These are phyloP conservation scores for Hesperia comma DNA, from an alignment of 2,888 invertebrate genomes.

Conservation along the genomic window DNA sequence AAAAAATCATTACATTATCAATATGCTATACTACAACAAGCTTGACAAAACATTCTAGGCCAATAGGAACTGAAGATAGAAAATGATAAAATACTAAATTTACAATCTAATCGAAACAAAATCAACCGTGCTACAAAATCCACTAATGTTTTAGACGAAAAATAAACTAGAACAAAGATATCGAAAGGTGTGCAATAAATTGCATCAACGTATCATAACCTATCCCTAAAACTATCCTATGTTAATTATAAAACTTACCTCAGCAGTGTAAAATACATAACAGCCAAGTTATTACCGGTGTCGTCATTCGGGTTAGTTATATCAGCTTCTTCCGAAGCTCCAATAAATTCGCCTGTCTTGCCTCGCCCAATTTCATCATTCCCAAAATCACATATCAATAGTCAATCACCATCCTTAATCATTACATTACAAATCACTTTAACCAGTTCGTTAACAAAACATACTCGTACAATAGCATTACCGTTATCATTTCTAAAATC, in stretches of 20 bases:
- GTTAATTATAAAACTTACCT: constrained; percentile 70
- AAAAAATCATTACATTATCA: constrained; percentile 59
- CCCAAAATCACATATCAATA: constrained; percentile 30
- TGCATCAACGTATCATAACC: constrained; percentile 55
- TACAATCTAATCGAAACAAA: constrained; percentile 48
- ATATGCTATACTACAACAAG: constrained; percentile 66
- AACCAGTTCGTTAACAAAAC: constrained; percentile 7
- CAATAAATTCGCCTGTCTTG: constrained; percentile 34
- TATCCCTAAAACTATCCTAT: constrained; percentile 72
- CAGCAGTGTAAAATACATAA: constrained; percentile 59
- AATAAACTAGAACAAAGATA: constrained; percentile 48
- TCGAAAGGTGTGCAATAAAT: constrained; percentile 44
- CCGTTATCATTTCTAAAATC: constrained; percentile 1
- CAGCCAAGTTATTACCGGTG: constrained; percentile 58
- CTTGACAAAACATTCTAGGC: constrained; percentile 76
- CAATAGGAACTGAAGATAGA: constrained; percentile 78
- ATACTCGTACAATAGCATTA: constrained; percentile 8
- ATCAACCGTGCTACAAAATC: constrained; percentile 57
- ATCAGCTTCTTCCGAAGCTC: constrained; percentile 26
- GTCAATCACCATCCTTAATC: constrained; percentile 17
- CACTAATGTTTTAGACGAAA: constrained; percentile 48
- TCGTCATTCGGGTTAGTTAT: constrained; percentile 40
- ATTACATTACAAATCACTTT: constrained; percentile 17
- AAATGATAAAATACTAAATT: constrained; percentile 55
- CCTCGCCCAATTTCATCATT: constrained; percentile 35